A percentile compares a stretch with the other conserved stretches of the same genome.
Conservation (phyloP, 92 coral and sea anemone genomes). For the Meandrina meandrites region DNA sequence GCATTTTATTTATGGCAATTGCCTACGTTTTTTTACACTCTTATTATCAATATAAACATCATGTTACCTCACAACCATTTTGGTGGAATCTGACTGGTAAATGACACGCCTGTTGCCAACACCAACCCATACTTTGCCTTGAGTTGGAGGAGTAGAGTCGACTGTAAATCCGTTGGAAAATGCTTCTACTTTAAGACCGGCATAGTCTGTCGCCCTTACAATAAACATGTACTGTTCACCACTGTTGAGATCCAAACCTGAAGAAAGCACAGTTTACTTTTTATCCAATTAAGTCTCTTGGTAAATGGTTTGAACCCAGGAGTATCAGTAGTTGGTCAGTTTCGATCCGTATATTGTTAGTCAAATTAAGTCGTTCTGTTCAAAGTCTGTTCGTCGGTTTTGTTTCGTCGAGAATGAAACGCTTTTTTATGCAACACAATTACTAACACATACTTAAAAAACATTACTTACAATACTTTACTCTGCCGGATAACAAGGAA, state of each 20-base stretch:
- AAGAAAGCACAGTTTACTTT: background rate
- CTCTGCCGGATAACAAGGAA: no score
- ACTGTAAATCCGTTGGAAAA: constrained; percentile 70
- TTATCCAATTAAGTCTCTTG: no score
- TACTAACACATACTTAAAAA: no score
- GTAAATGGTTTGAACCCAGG: no score
- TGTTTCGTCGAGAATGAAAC: no score
- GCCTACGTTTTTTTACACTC: background rate
- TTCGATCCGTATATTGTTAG: no score
- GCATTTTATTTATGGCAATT: no score
- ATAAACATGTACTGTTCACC: constrained; percentile 55
- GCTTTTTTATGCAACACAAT: no score
- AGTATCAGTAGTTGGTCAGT: no score
- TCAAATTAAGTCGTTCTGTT: no score
- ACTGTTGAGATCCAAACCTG: constrained; percentile 66
- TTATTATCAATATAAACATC: background rate
- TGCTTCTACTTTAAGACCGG: constrained; percentile 43
- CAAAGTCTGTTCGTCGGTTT: no score
- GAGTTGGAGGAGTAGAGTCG: constrained; percentile 62
- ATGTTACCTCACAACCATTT: constrained; percentile 48
- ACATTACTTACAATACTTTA: no score
- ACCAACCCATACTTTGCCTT: constrained; percentile 50
- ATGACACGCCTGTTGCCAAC: constrained; percentile 5
- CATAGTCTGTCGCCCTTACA: constrained; percentile 68
- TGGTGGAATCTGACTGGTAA: constrained; percentile 38